These are phyloP conservation scores for Saccopteryx bilineata DNA, from an alignment of 2,113 vertebrate genomes.

Conservation along the genomic window DNA sequence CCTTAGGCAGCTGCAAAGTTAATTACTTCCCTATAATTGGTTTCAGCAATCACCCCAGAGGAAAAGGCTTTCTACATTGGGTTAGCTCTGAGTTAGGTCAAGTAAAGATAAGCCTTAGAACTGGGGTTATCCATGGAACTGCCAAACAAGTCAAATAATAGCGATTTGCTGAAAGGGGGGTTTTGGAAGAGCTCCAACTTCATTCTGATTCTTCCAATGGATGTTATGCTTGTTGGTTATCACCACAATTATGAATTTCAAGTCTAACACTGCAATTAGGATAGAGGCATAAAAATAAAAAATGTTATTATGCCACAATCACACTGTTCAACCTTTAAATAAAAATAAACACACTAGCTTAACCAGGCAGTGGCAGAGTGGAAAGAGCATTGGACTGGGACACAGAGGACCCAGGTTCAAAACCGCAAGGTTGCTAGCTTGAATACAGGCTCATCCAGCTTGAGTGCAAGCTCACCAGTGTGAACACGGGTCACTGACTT, in stretches of 20 bases:
- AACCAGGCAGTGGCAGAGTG: too few species aligned
- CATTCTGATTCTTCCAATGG: background rate
- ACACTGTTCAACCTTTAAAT: background rate
- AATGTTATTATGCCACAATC: background rate
- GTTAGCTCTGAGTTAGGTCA: conserved; percentile 34
- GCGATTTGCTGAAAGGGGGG: background rate
- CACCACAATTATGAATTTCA: background rate
- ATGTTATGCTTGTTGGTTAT: background rate
- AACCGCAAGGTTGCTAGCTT: too few species aligned
- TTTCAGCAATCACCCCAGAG: conserved; percentile 49
- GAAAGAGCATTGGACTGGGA: too few species aligned
- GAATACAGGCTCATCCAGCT: too few species aligned
- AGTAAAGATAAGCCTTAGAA: conserved; percentile 32
- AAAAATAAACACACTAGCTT: background rate
- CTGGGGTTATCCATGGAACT: conserved; percentile 7
- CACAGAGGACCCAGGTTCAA: too few species aligned
- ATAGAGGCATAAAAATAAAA: background rate
- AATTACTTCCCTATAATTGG: conserved; percentile 47
- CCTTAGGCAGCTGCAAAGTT: conserved; percentile 60
- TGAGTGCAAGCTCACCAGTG: too few species aligned
- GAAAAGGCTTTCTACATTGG: conserved; percentile 48
- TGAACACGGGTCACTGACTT: too few species aligned
- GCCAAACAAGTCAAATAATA: conserved; percentile 38
- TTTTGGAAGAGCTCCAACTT: conserved; percentile 11
- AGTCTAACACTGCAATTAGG: background rate